Conservation (phyloP, 92 coral and sea anemone species). For the Epizoanthus stellaris region DNA sequence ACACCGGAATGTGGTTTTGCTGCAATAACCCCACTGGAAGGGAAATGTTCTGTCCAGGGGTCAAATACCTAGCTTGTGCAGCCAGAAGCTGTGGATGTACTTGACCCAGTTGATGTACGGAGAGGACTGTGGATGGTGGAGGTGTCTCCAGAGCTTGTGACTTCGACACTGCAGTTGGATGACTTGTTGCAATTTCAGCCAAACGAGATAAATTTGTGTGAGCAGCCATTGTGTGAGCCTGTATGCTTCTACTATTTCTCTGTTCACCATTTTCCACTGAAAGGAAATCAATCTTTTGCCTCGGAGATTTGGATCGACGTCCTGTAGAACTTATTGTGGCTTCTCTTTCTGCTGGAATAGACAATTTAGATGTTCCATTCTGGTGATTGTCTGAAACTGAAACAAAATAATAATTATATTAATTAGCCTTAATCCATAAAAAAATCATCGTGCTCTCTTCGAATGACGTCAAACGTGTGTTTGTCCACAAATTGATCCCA, state of each 20-base stretch:
- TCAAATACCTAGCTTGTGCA: conserved; percentile 54
- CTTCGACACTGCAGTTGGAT: conserved; percentile 59
- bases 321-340: background rate
- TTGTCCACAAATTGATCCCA: too few relatives aligned
- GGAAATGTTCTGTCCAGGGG: conserved; percentile 77
- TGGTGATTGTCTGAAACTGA: conserved; percentile 23
- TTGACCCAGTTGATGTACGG: conserved; percentile 11
- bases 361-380: conserved; percentile 20
- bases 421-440: too few relatives aligned
- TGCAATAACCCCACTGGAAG: conserved; percentile 61
- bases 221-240: conserved; percentile 54
- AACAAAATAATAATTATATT: too few relatives aligned
- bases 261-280: conserved; percentile 27
- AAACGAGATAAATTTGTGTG: conserved; percentile 78
- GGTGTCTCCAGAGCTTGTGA: conserved; percentile 29
- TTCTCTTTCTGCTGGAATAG: conserved; percentile 7
- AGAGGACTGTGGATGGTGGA: background rate
- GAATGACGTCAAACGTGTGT: too few relatives aligned
- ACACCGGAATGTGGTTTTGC: conserved; percentile 57
- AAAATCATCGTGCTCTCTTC: too few relatives aligned
- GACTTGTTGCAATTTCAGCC: conserved; percentile 84
- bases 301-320: conserved; percentile 22
- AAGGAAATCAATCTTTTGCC: background rate
- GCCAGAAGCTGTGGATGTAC: conserved; percentile 37
- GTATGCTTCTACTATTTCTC: conserved; percentile 18